phyloP scores from a whole-genome alignment of 2,113 vertebrate genomes.

The Dicrurus megarhynchus region DNA sequence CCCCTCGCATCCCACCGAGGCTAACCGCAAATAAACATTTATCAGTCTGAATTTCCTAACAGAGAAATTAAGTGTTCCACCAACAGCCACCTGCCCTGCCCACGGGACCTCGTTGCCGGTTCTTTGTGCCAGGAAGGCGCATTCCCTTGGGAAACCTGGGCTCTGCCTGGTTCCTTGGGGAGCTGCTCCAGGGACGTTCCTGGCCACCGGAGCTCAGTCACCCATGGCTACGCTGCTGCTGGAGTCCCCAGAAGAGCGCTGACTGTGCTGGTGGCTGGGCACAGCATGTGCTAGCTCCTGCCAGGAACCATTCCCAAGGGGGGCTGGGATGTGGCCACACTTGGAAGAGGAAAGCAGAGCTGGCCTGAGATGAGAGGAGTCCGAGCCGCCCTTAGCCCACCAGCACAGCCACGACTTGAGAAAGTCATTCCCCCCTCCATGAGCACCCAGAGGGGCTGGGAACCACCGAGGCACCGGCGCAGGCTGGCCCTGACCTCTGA shows the following conservation, averaged over 20 bases:
- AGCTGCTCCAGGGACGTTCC: background rate
- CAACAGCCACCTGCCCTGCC: background rate
- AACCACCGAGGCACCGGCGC: accelerated
- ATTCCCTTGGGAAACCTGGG: background rate
- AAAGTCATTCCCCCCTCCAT: background rate
- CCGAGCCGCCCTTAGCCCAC: accelerated
- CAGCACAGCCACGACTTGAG: background rate
- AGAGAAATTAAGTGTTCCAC: background rate
- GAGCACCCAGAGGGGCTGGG: background rate
- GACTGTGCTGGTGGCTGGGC: accelerated
- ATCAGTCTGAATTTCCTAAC: background rate
- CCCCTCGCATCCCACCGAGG: background rate
- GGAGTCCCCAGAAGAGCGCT: background rate
- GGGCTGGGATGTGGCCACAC: background rate
- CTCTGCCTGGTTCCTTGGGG: accelerated
- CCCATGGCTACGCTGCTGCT: background rate
- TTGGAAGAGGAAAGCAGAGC: background rate
- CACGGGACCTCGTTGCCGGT: accelerated
- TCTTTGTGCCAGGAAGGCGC: accelerated
- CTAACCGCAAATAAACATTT: background rate
- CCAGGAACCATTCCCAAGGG: background rate
- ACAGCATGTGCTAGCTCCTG: accelerated
- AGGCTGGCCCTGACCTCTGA: background rate
- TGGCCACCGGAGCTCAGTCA: accelerated
- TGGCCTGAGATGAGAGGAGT: background rate